phyloP scores from a whole-genome alignment of 2,797 vertebrate species.

The Coluber constrictor region DNA sequence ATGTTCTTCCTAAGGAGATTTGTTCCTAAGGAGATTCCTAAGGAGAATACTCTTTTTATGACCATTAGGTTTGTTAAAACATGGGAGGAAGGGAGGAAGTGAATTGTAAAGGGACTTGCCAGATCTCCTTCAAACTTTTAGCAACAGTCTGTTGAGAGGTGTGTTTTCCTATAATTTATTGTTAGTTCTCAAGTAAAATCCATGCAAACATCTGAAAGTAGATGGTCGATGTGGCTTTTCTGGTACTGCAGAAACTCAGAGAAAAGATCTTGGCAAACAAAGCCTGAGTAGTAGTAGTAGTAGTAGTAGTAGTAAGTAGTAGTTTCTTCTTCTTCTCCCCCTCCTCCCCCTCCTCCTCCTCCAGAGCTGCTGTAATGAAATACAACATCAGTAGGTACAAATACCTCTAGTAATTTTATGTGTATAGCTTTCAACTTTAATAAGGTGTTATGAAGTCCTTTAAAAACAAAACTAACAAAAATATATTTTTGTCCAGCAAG shows the following conservation, averaged over 20 bases:
- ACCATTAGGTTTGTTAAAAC: background rate
- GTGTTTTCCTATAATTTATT: background rate
- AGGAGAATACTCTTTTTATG: background rate
- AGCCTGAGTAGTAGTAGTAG: no score
- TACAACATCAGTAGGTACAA: slow-evolving; percentile 35
- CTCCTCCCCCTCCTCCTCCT: background rate
- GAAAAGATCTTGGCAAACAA: background rate
- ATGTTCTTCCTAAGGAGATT: background rate
- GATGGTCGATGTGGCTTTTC: background rate
- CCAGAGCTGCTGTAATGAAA: slow-evolving; percentile 39
- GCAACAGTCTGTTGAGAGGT: background rate
- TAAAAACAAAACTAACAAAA: slow-evolving; percentile 63
- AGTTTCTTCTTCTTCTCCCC: no score
- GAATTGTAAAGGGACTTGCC: background rate
- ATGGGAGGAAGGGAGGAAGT: background rate
- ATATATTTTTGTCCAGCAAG: slow-evolving; percentile 58
- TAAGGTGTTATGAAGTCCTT: slow-evolving; percentile 66
- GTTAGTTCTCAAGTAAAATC: background rate
- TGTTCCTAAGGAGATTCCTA: background rate
- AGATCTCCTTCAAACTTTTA: background rate
- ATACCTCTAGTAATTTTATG: slow-evolving; percentile 50
- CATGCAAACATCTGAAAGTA: background rate
- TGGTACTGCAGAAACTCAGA: background rate
- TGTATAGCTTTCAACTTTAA: slow-evolving; percentile 69
- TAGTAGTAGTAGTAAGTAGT: no score